Evolutionary conservation across 2,888 invertebrate species (phyloP).

Genomic region (Biston stratarius): DNA sequence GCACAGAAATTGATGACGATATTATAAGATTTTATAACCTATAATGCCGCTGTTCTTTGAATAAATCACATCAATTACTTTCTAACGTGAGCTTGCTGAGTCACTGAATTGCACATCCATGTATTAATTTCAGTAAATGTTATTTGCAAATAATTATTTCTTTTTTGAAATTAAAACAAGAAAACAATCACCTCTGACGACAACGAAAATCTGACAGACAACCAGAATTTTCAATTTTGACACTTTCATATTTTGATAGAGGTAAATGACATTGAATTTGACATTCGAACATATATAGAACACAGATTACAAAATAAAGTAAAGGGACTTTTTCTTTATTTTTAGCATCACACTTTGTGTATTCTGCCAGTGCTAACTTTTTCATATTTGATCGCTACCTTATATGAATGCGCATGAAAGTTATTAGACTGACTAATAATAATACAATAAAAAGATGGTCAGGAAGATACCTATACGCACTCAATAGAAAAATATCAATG

Average conservation of each 20-base stretch:
- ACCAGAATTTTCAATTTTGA: neutral
- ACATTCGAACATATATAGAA: too few relatives aligned
- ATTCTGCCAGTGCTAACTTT: too few relatives aligned
- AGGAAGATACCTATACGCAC: too few relatives aligned
- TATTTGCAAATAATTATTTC: constrained; percentile 36
- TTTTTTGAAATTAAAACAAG: constrained; percentile 36
- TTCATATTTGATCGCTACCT: too few relatives aligned
- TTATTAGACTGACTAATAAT: too few relatives aligned
- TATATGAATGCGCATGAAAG: too few relatives aligned
- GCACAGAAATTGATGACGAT: constrained; percentile 69
- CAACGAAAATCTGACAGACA: constrained; percentile 32
- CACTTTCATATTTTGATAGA: neutral
- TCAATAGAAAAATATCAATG: too few relatives aligned
- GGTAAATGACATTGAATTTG: constrained; percentile 12
- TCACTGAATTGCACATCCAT: constrained; percentile 38
- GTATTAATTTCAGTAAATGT: constrained; percentile 44
- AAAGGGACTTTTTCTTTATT: too few relatives aligned
- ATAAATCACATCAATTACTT: constrained; percentile 22
- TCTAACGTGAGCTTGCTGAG: constrained; percentile 9
- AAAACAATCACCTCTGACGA: constrained; percentile 44
- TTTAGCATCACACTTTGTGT: too few relatives aligned
- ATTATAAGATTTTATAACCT: constrained; percentile 67
- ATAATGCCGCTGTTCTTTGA: constrained; percentile 61
- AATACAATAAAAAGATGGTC: too few relatives aligned
- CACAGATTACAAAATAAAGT: too few relatives aligned